Conservation (phyloP, 2,888 invertebrate genomes). For the Siphonodentalium dalli region DNA sequence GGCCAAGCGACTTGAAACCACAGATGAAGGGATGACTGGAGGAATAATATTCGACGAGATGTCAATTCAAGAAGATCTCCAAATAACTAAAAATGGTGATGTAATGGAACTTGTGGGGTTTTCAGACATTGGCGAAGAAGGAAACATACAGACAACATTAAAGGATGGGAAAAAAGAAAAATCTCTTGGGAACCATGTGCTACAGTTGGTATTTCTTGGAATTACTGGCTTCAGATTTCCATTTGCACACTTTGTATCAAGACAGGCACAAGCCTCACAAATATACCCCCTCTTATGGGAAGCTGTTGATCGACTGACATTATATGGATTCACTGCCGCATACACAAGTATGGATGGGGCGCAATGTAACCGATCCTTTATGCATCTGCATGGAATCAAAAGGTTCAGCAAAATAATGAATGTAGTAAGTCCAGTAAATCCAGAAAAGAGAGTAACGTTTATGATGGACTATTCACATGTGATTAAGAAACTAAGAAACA, state of each 20-base stretch:
- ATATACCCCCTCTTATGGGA: slow-evolving; percentile 23
- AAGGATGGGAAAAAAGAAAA: slow-evolving; percentile 3
- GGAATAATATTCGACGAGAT: slow-evolving; percentile 29
- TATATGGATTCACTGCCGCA: slow-evolving; percentile 20
- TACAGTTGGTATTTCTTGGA: slow-evolving; percentile 25
- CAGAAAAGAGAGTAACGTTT: slow-evolving; percentile 16
- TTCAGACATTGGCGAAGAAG: slow-evolving; percentile 16
- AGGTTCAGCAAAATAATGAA: not conserved
- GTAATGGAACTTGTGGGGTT: slow-evolving; percentile 21
- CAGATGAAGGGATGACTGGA: slow-evolving; percentile 10
- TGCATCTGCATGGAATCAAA: slow-evolving; percentile 12
- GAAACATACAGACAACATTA: not conserved
- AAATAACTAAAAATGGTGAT: slow-evolving; percentile 22
- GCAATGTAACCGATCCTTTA: slow-evolving; percentile 25
- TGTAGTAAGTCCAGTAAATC: slow-evolving; percentile 3
- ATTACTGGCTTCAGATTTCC: slow-evolving; percentile 27
- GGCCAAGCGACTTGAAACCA: slow-evolving; percentile 10
- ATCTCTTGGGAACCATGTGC: slow-evolving; percentile 20
- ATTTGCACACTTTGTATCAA: slow-evolving; percentile 16
- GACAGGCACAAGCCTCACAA: slow-evolving; percentile 14
- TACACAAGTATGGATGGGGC: slow-evolving; percentile 26
- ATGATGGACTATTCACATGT: slow-evolving; percentile 18
- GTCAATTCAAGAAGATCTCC: slow-evolving; percentile 25
- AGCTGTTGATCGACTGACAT: slow-evolving; percentile 16
- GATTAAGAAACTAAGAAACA: slow-evolving; percentile 28